Evolutionary conservation across 2,888 invertebrate genomes (phyloP), one percentile per base, ranked within the genome.

Genomic region (Sarcophaga caerulescens): DNA sequence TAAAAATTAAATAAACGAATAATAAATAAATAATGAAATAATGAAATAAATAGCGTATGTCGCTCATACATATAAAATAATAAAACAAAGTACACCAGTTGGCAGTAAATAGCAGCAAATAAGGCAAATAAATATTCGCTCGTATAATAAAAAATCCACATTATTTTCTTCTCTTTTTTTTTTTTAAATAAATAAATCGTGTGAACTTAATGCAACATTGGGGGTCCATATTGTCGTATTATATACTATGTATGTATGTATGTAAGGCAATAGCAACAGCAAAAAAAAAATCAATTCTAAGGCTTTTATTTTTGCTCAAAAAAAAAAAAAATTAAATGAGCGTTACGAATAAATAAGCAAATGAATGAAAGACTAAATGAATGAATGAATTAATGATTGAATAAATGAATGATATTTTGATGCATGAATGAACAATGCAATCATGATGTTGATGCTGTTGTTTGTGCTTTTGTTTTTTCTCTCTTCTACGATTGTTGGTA

Each of bases 141-240:
- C 23, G 17, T 52, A 57, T 23, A 66, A 66, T 62, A 62, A 17
- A 17, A 47, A 66, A 66, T 52, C 14, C 52, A 52, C 52, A 52
- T 14, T 3, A 52, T 14, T 47, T 52, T 17, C 3, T 14, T 52
- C 17, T 52, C 4, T 52, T 12, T 77, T 12, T 71, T 77, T 79
- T 85, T 77, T 60, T 80, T 59, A 80, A 74, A 63, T 83, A 83
- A 85, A 80, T 80, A 85, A 88, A 88, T 87, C 85, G 87, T 83
- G 84, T 85, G 88, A 85, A 81, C 80, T 73, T 84, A 83, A 87
- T 87, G 85, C 86, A 84, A 85, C 83, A 85, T 73, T 86, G 86
- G 84, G 87, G 88, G 88, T 87, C 75, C 21, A 44, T 79, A 59
- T 70, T 62, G 23, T 17, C 52, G 17, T 14, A 52, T 52, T 52